Evolutionary conservation across 2,888 invertebrate species (phyloP), one percentile per base, ranked within the genome.

Genomic region (Catocala sponsa): DNA sequence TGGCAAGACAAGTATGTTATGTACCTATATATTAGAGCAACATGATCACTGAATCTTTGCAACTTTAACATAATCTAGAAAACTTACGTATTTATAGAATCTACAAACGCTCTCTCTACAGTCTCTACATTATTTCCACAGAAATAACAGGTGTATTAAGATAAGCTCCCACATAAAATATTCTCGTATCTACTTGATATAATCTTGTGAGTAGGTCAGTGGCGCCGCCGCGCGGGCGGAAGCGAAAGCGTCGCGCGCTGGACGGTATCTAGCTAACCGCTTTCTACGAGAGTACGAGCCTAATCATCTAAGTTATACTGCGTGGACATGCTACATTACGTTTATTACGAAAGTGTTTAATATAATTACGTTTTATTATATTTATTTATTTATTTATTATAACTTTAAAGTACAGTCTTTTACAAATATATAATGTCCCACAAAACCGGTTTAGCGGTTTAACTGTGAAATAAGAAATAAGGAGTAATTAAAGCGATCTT

Each of bases 201-300:
- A n/a, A 38, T 44, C 32, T 50, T 2, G 51, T 42, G 52, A 77
- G 78, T 74, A 65, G 78, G 78, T 74, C 72, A 75, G 74, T 78
- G 76, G 84, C 87, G 85, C 84, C 86, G 74, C 82, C 85, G 44
- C 68, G 78, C 85, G 85, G 78, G 71, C 86, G 89, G 89, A 89
- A 88, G 83, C 80, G 89, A 90, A 89, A 90, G 87, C 85, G 59
- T 48, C 41, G 50, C 55, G 53, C 42, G 32, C 55, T 55, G 61
- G 63, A 60, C 68, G 47, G 55, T 54, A 65, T 72, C 77, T 50
- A 33, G 68, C 71, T 74, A 76, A 52, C 70, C 63, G 78, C 83
- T 86, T 85, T 85, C 84, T 76, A 76, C 55, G 47, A 33, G 62
- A 59, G 44, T 15, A 5, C 9, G 7, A 46, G 13, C 15, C 46